Evolutionary conservation across 2,888 invertebrate genomes (phyloP).

Genomic region (Drosophila nr. perissopoda): DNA sequence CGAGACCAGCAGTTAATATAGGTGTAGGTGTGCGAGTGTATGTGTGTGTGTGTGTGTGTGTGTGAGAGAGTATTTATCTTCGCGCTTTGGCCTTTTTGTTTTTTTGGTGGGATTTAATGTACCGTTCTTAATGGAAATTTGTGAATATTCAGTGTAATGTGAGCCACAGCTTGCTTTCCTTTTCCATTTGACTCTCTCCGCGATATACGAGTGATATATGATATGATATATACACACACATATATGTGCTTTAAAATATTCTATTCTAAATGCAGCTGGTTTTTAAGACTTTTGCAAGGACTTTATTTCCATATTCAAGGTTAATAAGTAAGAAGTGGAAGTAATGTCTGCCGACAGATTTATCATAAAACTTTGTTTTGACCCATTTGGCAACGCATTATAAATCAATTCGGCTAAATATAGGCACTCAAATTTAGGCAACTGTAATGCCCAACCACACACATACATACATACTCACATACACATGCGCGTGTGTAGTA

Average conservation of each 20-base stretch:
- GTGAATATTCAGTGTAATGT: conserved; percentile 49
- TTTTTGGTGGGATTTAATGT: conserved; percentile 49
- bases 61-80: conserved; percentile 27
- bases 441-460: background rate
- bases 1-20: conserved; percentile 73
- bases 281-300: background rate
- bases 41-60: conserved; percentile 32
- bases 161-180: conserved; percentile 21
- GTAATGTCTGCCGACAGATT: background rate
- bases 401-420: conserved; percentile 23
- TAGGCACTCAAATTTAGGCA: conserved; percentile 18
- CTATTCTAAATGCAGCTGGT: background rate
- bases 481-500: background rate
- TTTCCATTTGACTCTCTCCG: conserved; percentile 12
- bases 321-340: background rate
- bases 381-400: conserved; percentile 3
- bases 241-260: conserved; percentile 12
- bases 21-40: conserved; percentile 2
- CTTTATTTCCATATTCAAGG: background rate
- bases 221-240: background rate
- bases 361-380: background rate
- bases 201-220: conserved; percentile 20
- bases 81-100: conserved; percentile 25
- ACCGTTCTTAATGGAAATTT: conserved; percentile 64
- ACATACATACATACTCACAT: background rate